A percentile compares a stretch with the other conserved stretches of the same genome.
These are phyloP conservation scores for Oryzias sinensis DNA, from an alignment of 2,797 vertebrate species.

Conservation along the genomic window DNA sequence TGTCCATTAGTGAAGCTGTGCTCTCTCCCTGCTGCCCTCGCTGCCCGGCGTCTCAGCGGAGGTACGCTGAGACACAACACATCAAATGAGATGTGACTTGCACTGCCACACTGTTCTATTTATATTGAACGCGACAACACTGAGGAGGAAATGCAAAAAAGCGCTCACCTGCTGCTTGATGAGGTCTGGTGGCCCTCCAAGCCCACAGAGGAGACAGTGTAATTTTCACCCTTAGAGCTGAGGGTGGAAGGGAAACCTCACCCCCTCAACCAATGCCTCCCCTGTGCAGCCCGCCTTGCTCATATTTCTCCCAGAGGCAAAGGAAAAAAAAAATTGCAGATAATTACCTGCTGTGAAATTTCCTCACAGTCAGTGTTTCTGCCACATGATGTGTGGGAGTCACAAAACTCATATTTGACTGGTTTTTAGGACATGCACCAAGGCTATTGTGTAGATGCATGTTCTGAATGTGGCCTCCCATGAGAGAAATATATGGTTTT, in stretches of 20 bases:
- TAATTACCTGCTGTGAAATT: constrained; percentile 76
- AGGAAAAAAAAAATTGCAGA: constrained; percentile 51
- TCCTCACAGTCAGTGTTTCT: constrained; percentile 34
- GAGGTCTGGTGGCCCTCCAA: constrained; percentile 68
- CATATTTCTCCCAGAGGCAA: constrained; percentile 52
- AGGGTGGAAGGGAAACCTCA: constrained; percentile 50
- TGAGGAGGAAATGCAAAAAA: constrained; percentile 60
- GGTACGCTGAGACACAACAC: constrained; percentile 66
- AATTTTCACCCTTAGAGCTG: constrained; percentile 70
- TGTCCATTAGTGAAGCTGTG: constrained; percentile 55
- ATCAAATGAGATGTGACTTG: constrained; percentile 74
- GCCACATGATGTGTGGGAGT: constrained; percentile 45
- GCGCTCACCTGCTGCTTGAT: constrained; percentile 72
- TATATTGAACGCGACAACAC: constrained; percentile 60
- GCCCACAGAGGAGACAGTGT: constrained; percentile 60
- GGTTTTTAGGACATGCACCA: constrained; percentile 43
- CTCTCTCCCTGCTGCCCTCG: constrained; percentile 37
- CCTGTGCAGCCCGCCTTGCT: constrained; percentile 10
- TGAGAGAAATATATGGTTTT: too few species aligned
- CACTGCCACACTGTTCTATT: constrained; percentile 67
- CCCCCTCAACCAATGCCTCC: constrained; percentile 16
- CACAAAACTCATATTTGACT: constrained; percentile 52
- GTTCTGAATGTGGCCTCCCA: constrained; percentile 49
- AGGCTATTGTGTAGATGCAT: constrained; percentile 31
- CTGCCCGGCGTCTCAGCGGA: constrained; percentile 52